Evolutionary conservation across 2,888 invertebrate species (phyloP), one percentile per base, ranked within the genome.

Genomic region (Cataglyphis cursor): DNA sequence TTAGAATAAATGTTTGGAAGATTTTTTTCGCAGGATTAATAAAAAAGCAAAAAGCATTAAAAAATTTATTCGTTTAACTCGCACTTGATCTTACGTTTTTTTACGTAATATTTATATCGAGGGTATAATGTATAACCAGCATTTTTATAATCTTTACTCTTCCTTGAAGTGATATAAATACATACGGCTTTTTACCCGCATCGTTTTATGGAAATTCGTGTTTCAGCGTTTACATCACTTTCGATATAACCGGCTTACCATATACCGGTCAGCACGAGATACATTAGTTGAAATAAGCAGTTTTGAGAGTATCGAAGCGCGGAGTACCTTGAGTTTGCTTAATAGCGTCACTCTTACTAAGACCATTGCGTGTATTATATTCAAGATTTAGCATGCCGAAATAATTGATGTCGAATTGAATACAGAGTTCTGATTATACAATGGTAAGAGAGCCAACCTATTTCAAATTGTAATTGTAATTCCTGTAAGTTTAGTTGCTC

Each of bases 201-300:
- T 54, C 5, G 48, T 75, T 62, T 74, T 54, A 73, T 74, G 48
- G 48, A 54, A n/a, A 48, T 48, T 61, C 35, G 9, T 35, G 31
- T 80, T 59, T 78, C 70, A 41, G 66, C 44, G 44, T 6, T 78
- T 78, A 41, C 31, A 78, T 78, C 41, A 78, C 28, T 78, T 54
- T 68, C 59, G 38, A 66, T 48, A n/a, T 76, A 74, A 64, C 21
- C 54, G 3, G 38, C 66, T 75, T 28, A 54, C 24, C 15, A 28
- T 48, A 18, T 59, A 70, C 41, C 72, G 59, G 35, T 70, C 44
- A 44, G 31, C 78, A 59, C n/a, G 24, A 59, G 44, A 59, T 61
- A 80, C 51, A 44, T 68, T 72, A 70, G 72, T 44, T 48, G 44
- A 80, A 80, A 72, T 80, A 72, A 70, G 35, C 24, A 68, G 78